Evolutionary conservation across 2,113 vertebrate genomes (phyloP).

Genomic region (Proterorhinus semilunaris): DNA sequence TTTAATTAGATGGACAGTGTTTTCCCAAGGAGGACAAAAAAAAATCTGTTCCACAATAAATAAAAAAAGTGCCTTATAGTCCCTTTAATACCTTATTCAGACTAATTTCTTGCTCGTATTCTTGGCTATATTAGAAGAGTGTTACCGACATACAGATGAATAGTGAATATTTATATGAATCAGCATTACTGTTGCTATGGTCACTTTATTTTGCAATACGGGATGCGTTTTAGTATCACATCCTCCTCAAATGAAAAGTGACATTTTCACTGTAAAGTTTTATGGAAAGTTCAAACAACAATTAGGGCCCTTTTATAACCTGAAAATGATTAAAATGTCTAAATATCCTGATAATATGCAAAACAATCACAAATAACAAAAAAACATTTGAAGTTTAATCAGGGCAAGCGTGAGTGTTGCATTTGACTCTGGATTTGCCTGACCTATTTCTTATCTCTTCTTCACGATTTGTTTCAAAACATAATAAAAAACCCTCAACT

Average conservation of each 20-base stretch:
- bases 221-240: conserved; percentile 12
- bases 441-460: too few species aligned
- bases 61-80: too few species aligned
- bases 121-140: too few species aligned
- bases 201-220: not conserved
- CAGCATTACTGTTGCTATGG: not conserved
- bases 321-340: not conserved
- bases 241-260: not conserved
- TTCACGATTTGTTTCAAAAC: not conserved
- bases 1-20: too few species aligned
- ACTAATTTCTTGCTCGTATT: too few species aligned
- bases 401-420: too few species aligned
- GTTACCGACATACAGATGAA: too few species aligned
- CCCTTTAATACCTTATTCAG: too few species aligned
- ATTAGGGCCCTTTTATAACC: not conserved
- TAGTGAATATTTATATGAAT: not conserved
- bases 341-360: not conserved
- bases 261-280: not conserved
- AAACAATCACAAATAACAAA: not conserved
- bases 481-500: not conserved
- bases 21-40: too few species aligned
- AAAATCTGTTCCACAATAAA: too few species aligned
- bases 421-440: too few species aligned
- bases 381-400: not conserved
- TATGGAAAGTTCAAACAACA: not conserved